phyloP scores from a whole-genome alignment of 2,797 vertebrate species.

The Squalus acanthias region DNA sequence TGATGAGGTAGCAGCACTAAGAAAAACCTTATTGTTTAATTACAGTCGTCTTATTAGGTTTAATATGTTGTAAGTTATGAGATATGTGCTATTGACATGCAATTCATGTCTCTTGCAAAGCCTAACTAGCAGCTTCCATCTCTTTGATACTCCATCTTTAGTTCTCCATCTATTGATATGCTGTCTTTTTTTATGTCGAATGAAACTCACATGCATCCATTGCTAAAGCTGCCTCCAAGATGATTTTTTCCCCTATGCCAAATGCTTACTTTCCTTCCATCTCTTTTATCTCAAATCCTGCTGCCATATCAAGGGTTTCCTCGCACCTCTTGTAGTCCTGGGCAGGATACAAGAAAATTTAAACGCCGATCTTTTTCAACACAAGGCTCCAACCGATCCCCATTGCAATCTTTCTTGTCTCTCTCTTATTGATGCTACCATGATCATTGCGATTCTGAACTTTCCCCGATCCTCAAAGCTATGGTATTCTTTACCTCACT shows the following conservation, averaged over 20 bases:
- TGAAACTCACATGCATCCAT: background rate
- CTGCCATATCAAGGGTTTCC: background rate
- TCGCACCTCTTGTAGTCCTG: background rate
- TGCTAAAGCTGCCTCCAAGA: too few relatives aligned
- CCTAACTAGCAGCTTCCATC: background rate
- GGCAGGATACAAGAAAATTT: background rate
- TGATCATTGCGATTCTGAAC: background rate
- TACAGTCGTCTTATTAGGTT: background rate
- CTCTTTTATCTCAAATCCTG: background rate
- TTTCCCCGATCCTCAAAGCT: background rate
- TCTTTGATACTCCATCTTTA: background rate
- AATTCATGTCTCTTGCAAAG: background rate
- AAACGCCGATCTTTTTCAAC: background rate
- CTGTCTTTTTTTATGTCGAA: background rate
- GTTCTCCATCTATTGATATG: background rate
- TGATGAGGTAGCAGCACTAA: background rate
- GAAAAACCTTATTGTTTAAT: background rate
- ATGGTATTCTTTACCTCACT: background rate
- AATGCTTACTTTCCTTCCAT: too few relatives aligned
- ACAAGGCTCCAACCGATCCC: background rate
- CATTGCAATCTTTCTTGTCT: background rate
- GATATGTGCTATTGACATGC: background rate
- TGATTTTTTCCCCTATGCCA: too few relatives aligned
- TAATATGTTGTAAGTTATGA: background rate
- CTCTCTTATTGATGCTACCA: background rate